Evolutionary conservation across 2,888 invertebrate species (phyloP).

Genomic region (Anarsia innoxiella): DNA sequence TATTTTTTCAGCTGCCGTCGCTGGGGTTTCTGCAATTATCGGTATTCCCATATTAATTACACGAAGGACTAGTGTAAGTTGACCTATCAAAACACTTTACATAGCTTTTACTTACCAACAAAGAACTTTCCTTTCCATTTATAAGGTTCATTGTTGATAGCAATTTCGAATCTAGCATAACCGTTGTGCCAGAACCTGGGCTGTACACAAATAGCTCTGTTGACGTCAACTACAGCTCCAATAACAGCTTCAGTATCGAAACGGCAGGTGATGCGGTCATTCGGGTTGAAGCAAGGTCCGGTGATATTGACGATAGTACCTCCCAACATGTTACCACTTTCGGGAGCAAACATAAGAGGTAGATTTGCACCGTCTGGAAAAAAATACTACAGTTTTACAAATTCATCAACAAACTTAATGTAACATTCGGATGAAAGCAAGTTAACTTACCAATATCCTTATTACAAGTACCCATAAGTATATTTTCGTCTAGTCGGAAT

Average conservation of each 20-base stretch:
- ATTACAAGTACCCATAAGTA: conserved; percentile 94
- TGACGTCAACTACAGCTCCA: conserved; percentile 84
- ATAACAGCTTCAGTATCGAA: conserved; percentile 88
- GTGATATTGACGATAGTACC: conserved; percentile 97
- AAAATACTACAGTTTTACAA: background rate
- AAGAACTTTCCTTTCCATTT: conserved; percentile 94
- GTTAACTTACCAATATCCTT: conserved; percentile 83
- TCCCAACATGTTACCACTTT: conserved; percentile 97
- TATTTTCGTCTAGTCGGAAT: conserved; percentile 96
- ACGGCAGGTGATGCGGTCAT: conserved; percentile 85
- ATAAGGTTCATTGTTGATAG: conserved; percentile 87
- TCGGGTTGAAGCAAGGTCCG: conserved; percentile 91
- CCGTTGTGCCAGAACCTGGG: conserved; percentile 92
- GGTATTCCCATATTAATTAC: no score
- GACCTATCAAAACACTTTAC: background rate
- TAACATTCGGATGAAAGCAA: background rate
- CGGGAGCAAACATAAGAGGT: conserved; percentile 91
- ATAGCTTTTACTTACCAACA: conserved; percentile 79
- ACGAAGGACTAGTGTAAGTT: background rate
- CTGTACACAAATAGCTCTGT: conserved; percentile 92
- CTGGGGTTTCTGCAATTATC: conserved; percentile 86
- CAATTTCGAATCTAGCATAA: conserved; percentile 89
- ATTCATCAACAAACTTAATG: background rate
- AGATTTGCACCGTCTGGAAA: conserved; percentile 87
- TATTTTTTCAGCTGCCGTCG: conserved; percentile 89